Evolutionary conservation across 2,888 invertebrate genomes (phyloP).

Genomic region (Sarcophaga caerulescens): DNA sequence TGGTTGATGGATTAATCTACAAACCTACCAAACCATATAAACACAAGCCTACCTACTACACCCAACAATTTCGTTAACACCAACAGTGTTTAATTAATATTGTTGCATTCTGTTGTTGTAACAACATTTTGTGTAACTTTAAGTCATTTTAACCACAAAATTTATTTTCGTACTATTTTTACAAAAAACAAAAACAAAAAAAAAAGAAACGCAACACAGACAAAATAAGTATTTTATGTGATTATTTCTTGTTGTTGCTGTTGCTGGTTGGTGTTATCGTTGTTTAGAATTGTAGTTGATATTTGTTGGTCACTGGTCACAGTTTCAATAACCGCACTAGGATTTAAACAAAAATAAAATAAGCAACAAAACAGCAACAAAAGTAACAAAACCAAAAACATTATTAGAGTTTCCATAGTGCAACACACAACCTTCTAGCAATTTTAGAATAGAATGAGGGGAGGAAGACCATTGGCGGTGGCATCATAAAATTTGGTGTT

Average conservation of each 20-base stretch:
- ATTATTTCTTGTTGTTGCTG: slow-evolving; percentile 24
- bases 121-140: slow-evolving; percentile 36
- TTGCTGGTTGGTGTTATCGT: neutral
- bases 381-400: slow-evolving; percentile 38
- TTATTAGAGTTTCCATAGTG: slow-evolving; percentile 56
- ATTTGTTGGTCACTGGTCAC: slow-evolving; percentile 39
- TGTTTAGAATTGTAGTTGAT: neutral
- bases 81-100: slow-evolving; percentile 43
- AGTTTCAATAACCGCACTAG: slow-evolving; percentile 49
- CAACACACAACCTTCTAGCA: neutral
- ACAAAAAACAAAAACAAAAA: slow-evolving; percentile 21
- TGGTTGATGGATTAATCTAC: no score
- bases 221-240: slow-evolving; percentile 49
- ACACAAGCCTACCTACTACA: neutral
- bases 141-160: slow-evolving; percentile 55
- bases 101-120: slow-evolving; percentile 15
- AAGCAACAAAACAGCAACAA: neutral
- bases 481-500: slow-evolving; percentile 63
- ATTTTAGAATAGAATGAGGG: neutral
- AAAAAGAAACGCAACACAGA: neutral
- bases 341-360: slow-evolving; percentile 36
- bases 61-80: neutral
- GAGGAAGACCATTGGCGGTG: neutral
- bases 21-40: no score
- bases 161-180: slow-evolving; percentile 44